These are phyloP conservation scores for Phaenicophaeus curvirostris DNA, from an alignment of 2,797 vertebrate species.

Conservation along the genomic window DNA sequence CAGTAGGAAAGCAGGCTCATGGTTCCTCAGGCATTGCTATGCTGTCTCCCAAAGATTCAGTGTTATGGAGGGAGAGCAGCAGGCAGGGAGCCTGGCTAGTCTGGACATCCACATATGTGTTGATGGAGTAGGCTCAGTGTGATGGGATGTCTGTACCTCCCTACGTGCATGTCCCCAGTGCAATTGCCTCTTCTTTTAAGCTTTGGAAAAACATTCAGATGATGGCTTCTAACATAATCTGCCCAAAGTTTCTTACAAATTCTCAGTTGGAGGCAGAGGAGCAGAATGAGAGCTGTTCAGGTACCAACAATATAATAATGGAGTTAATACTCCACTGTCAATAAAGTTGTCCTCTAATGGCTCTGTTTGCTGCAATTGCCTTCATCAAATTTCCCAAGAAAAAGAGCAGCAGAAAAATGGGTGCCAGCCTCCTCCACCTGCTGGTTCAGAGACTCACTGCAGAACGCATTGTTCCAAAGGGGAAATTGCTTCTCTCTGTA, in stretches of 20 bases:
- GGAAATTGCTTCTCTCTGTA: neutral
- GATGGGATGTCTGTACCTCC: neutral
- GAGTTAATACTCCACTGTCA: neutral
- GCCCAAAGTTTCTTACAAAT: neutral
- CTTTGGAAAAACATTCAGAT: neutral
- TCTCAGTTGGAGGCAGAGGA: neutral
- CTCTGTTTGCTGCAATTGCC: neutral
- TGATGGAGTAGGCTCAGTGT: no score
- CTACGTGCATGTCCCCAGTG: neutral
- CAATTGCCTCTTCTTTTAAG: neutral
- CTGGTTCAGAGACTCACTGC: neutral
- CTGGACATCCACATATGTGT: accelerated
- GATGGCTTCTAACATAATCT: neutral
- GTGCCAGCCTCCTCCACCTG: neutral
- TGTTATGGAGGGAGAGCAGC: neutral
- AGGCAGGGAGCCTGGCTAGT: neutral
- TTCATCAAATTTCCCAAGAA: neutral
- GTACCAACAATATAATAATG: neutral
- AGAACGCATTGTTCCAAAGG: neutral
- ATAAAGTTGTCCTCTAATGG: neutral
- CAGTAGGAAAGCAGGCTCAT: neutral
- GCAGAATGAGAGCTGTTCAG: neutral
- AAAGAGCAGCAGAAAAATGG: neutral
- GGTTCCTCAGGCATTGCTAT: neutral
- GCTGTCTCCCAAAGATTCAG: neutral